phyloP scores from a whole-genome alignment of 2,797 vertebrate genomes.

The Neostethus bicornis region DNA sequence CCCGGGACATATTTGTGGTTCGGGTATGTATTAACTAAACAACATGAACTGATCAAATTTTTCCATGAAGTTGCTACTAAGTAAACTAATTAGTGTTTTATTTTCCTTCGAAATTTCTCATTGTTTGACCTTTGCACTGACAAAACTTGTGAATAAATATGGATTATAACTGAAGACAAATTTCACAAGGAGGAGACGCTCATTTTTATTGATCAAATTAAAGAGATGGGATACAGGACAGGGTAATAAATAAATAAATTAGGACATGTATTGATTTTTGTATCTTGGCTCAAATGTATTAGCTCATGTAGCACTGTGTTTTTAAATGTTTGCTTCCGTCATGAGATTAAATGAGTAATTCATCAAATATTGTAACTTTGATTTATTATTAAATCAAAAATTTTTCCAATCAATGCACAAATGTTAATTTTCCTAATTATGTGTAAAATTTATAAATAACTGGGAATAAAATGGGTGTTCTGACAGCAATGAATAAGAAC shows the following conservation, averaged over 20 bases:
- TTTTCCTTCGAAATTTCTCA: constrained; percentile 49
- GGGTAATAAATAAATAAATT: constrained; percentile 34
- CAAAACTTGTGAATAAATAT: constrained; percentile 70
- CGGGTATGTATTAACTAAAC: constrained; percentile 74
- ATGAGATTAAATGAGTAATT: no score
- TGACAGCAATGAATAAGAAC: constrained; percentile 49
- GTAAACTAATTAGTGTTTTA: constrained; percentile 62
- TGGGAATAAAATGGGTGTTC: constrained; percentile 32
- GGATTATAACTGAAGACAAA: no score
- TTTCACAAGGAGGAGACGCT: constrained; percentile 70
- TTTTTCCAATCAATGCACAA: constrained; percentile 5
- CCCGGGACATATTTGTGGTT: constrained; percentile 66
- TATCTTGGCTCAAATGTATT: constrained; percentile 22
- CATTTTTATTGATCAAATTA: constrained; percentile 76
- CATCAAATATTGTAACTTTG: no score
- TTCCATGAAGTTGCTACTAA: constrained; percentile 42
- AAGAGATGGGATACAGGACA: constrained; percentile 46
- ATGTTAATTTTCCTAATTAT: constrained; percentile 21
- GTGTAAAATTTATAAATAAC: constrained; percentile 35
- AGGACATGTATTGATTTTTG: constrained; percentile 47
- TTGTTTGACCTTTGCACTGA: constrained; percentile 78
- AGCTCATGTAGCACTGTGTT: constrained; percentile 6
- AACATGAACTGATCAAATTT: constrained; percentile 61
- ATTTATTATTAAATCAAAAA: not conserved
- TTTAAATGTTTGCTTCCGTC: not conserved